Percentiles rank a stretch among this genome's conserved stretches.
Conservation (phyloP, 1,140 invertebrate species). For the Metaphire vulgaris region DNA sequence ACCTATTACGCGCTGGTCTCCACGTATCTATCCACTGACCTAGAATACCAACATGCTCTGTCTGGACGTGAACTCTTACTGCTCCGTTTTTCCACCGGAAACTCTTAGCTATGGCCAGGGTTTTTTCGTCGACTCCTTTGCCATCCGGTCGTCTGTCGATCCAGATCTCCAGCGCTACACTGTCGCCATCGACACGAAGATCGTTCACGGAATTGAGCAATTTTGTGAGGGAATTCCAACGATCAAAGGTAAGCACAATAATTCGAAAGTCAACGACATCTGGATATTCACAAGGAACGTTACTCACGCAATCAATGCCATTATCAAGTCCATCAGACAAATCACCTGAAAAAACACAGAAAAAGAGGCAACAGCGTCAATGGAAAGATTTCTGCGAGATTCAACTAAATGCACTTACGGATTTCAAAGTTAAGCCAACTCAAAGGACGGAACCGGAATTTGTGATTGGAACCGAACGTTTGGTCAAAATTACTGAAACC, state of each 20-base stretch:
- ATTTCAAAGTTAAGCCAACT: no score
- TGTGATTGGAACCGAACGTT: no score
- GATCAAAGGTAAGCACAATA: slow-evolving; percentile 17
- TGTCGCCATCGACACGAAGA: slow-evolving; percentile 17
- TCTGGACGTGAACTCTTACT: slow-evolving; percentile 35
- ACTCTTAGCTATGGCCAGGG: neutral
- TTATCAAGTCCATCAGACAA: neutral
- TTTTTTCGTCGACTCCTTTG: neutral
- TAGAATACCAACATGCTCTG: slow-evolving; percentile 26
- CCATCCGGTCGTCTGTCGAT: slow-evolving; percentile 6
- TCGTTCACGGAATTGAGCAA: slow-evolving; percentile 16
- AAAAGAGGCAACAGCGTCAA: no score
- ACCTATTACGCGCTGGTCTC: slow-evolving; percentile 17
- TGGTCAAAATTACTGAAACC: no score
- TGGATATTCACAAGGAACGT: slow-evolving; percentile 13
- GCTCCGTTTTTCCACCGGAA: slow-evolving; percentile 34
- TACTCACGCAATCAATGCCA: neutral
- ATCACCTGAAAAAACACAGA: neutral
- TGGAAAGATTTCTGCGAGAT: no score
- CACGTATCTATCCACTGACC: slow-evolving; percentile 33
- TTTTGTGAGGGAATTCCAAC: neutral
- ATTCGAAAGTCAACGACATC: slow-evolving; percentile 9
- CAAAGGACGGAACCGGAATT: no score
- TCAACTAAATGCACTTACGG: no score
- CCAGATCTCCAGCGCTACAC: slow-evolving; percentile 23